Base-by-base conservation (phyloP, 1,140 invertebrate genomes). In the Brachionus sp. region DNA sequence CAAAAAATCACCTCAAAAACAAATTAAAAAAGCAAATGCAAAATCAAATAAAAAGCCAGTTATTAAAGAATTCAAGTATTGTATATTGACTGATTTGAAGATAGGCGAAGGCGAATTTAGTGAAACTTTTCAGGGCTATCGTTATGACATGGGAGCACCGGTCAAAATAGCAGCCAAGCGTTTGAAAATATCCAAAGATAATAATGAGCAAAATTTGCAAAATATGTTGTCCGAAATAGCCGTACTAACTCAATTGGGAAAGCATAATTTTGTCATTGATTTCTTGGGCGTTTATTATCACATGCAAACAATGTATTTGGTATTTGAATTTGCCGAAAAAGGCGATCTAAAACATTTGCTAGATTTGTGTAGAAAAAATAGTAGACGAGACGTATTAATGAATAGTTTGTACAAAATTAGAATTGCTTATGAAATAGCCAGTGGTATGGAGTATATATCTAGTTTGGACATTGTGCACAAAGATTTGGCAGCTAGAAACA, bases 401-500 rank as follows among this genome's bases (percentile, higher is more conserved):
- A 80, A 66, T 23, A 44, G 33, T 57, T 62, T 80, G 16, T 80
- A 62, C 77, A 80, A 80, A 35, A 19, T 57, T 29, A 57, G 62
- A 62, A 80, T 80, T 13, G 77, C 50, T 42, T 80, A 64, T 66
- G 97, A 97, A 33, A 98, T 99, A 86, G 95, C 97, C 0, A 94
- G 94, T 83, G 97, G 97, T 75, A 83, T 83, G 80, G 64, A 83
- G 35, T 83, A 83, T 35, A 46, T 83, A 50, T 46, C 62, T 12
- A 46, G 44, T 9, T 50, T 66, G 25, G 64, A 83, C 4, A 83
- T 83, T 68, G 64, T 70, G 0, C 95, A 97, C 88, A 91, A 95
- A 73, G 94, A 97, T 88, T 90, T 97, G 77, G 94, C 94, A 0
- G 93, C 94, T 0, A 90, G 94, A 83, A 95, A 95, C 88, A 92